Percentiles rank a stretch among this genome's conserved stretches.
Evolutionary conservation across 2,113 vertebrate genomes (phyloP).

Genomic region (Megaleporinus macrocephalus): DNA sequence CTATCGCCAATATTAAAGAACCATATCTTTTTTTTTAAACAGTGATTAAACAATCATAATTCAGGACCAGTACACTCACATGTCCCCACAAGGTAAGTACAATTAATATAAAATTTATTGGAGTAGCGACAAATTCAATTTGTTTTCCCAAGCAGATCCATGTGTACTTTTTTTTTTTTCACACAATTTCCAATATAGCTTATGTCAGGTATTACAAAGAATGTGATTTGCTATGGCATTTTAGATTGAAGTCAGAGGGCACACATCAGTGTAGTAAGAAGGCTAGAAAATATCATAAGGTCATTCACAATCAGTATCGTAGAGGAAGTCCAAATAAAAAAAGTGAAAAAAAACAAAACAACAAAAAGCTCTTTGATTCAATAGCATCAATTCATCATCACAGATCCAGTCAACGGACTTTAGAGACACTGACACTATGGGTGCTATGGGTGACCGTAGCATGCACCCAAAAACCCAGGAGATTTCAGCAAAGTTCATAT

Average conservation of each 20-base stretch:
- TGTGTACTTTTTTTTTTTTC: background rate
- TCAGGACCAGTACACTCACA: too few relatives aligned
- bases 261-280: conserved; percentile 33
- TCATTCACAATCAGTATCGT: conserved; percentile 38
- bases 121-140: conserved; percentile 37
- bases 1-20: too few relatives aligned
- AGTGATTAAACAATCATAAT: too few relatives aligned
- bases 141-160: conserved; percentile 8
- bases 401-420: conserved; percentile 10
- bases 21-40: too few relatives aligned
- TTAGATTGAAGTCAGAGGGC: conserved; percentile 20
- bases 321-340: conserved; percentile 40
- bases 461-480: background rate
- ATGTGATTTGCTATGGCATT: conserved; percentile 23
- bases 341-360: conserved; percentile 33
- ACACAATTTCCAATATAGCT: conserved; percentile 40
- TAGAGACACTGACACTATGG: conserved; percentile 26
- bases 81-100: background rate
- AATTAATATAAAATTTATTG: conserved; percentile 48
- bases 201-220: conserved; percentile 35
- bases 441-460: background rate
- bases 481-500: conserved; percentile 4
- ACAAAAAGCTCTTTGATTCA: conserved; percentile 30
- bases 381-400: conserved; percentile 8
- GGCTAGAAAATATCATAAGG: conserved; percentile 30